A percentile compares a stretch with the other conserved stretches of the same genome.
phyloP scores from a whole-genome alignment of 64 coral and sea anemone genomes.

The Acropora tenuis region DNA sequence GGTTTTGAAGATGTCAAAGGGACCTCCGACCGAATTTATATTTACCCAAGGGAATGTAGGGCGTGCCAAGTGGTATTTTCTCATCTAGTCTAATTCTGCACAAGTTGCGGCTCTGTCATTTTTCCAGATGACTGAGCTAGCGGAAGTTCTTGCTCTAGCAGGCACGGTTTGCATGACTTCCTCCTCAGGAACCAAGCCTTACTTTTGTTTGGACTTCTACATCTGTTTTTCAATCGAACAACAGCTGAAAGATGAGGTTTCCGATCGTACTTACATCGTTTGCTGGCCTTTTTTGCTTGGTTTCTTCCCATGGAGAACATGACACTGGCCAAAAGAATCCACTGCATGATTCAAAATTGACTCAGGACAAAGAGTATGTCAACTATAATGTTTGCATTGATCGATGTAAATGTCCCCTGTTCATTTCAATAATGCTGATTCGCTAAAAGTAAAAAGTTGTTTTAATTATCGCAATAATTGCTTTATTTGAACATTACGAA shows the following conservation, averaged over 20 bases:
- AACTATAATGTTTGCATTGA: not conserved
- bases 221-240: not conserved
- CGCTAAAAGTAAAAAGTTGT: too few relatives aligned
- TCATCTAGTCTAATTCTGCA: not conserved
- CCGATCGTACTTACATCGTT: not conserved
- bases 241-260: slow-evolving; percentile 7
- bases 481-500: not conserved
- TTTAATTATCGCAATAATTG: not conserved
- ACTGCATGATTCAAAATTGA: slow-evolving; percentile 65
- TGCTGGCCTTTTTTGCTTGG: not conserved
- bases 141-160: too few relatives aligned
- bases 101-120: not conserved
- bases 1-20: not conserved
- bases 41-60: not conserved
- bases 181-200: slow-evolving; percentile 23
- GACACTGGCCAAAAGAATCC: slow-evolving; percentile 18
- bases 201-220: slow-evolving; percentile 16
- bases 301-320: slow-evolving; percentile 1
- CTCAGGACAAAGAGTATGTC: slow-evolving; percentile 77
- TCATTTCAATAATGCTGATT: not conserved
- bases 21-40: not conserved
- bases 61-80: not conserved
- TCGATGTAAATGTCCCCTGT: not conserved
- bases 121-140: too few relatives aligned
- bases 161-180: not conserved